These are phyloP conservation scores for Lichenostomus cassidix DNA, from an alignment of 2,113 vertebrate species.

Conservation along the genomic window DNA sequence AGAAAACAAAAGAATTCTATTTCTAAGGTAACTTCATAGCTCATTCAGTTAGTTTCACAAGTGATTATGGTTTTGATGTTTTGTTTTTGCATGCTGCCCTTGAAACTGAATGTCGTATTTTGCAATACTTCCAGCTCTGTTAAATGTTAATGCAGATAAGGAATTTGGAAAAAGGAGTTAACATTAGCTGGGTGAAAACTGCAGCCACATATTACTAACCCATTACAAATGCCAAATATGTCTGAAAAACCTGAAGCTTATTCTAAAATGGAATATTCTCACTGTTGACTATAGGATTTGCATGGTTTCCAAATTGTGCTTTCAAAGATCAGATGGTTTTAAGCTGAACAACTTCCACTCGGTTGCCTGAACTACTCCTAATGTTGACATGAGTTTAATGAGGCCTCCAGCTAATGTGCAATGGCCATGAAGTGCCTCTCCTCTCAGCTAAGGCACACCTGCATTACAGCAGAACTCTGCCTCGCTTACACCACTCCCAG, in stretches of 20 bases:
- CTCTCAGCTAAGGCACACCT: fast-evolving
- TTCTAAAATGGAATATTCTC: not conserved
- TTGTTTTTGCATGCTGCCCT: not conserved
- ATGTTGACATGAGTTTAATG: fast-evolving
- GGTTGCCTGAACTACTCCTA: not conserved
- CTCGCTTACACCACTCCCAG: not conserved
- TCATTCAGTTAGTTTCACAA: not conserved
- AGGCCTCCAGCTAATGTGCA: not conserved
- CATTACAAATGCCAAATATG: not conserved
- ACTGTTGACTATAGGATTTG: not conserved
- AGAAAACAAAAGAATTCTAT: not conserved
- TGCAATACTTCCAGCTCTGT: not conserved
- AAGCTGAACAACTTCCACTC: not conserved
- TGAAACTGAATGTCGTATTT: not conserved
- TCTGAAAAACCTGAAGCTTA: not conserved
- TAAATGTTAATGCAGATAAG: not conserved
- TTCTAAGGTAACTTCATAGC: not conserved
- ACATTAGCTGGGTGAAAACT: not conserved
- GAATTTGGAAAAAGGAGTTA: not conserved
- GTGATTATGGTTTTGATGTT: not conserved
- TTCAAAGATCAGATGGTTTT: not conserved
- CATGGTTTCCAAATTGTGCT: not conserved
- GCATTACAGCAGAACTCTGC: not conserved
- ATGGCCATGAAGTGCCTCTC: not conserved
- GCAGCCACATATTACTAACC: not conserved